Evolutionary conservation across 2,797 vertebrate genomes (phyloP).

Genomic region (Delichon dasypus): DNA sequence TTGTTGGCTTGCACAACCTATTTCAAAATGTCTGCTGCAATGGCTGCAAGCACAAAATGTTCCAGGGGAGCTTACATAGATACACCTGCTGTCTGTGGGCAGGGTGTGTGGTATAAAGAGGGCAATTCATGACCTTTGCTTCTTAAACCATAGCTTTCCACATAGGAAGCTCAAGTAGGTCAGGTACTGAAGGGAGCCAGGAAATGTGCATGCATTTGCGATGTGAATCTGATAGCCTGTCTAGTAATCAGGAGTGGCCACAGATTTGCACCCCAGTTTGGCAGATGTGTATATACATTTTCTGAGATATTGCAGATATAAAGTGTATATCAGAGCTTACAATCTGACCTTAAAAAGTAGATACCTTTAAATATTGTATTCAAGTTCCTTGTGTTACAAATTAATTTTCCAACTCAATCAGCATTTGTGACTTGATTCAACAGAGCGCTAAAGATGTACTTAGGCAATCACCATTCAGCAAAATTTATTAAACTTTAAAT

Average conservation of each 20-base stretch:
- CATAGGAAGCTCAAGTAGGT: slow-evolving; percentile 49
- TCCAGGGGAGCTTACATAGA: not conserved
- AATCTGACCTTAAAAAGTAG: slow-evolving; percentile 34
- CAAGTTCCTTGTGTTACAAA: not conserved
- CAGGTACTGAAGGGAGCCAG: not conserved
- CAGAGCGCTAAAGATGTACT: not conserved
- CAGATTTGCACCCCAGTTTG: not conserved
- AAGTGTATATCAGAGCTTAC: not conserved
- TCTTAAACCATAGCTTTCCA: slow-evolving; percentile 27
- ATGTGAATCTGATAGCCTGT: not conserved
- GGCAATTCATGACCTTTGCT: not conserved
- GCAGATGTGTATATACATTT: not conserved
- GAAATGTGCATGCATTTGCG: not conserved
- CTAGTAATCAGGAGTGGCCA: not conserved
- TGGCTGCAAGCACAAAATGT: not conserved
- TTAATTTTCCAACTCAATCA: slow-evolving; percentile 20
- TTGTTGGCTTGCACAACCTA: not conserved
- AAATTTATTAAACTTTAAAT: not conserved
- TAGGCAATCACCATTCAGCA: not conserved
- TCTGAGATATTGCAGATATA: not conserved
- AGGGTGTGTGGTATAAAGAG: not conserved
- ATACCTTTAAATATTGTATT: not conserved
- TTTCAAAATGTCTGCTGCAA: not conserved
- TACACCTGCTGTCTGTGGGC: not conserved
- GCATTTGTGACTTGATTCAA: not conserved